phyloP scores from a whole-genome alignment of 2,888 invertebrate species.

The Plagodis pulveraria region DNA sequence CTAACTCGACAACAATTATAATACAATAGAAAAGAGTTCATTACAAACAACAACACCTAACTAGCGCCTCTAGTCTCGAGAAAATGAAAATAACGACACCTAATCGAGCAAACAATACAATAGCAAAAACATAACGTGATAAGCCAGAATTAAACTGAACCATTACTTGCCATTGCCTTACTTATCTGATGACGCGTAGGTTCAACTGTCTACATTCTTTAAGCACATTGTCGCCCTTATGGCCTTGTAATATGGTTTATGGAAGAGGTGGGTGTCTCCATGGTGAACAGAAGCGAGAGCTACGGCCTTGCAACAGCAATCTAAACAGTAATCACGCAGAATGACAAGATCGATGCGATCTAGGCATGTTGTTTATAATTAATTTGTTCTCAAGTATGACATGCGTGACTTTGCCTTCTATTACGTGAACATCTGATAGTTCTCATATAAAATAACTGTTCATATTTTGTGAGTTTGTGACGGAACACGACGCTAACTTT shows the following conservation, averaged over 20 bases:
- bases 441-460: no score
- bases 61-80: constrained; percentile 26
- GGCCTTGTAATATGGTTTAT: constrained; percentile 26
- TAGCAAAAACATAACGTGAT: constrained; percentile 47
- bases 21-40: constrained; percentile 33
- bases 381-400: constrained; percentile 16
- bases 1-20: constrained; percentile 26
- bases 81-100: constrained; percentile 22
- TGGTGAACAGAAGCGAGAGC: constrained; percentile 23
- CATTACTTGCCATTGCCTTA: constrained; percentile 58
- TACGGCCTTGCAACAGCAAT: constrained; percentile 37
- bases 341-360: constrained; percentile 44
- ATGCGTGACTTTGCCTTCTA: constrained; percentile 10
- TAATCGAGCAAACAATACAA: constrained; percentile 33
- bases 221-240: constrained; percentile 14
- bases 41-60: constrained; percentile 28
- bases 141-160: constrained; percentile 51
- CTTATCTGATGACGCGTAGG: constrained; percentile 26
- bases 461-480: no score
- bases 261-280: constrained; percentile 22
- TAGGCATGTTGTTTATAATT: constrained; percentile 15
- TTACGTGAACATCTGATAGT: not conserved
- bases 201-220: constrained; percentile 24
- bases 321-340: constrained; percentile 45
- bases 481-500: no score